These are phyloP conservation scores for Neosilurus hyrtlii DNA, from an alignment of 2,797 vertebrate species.

Conservation along the genomic window DNA sequence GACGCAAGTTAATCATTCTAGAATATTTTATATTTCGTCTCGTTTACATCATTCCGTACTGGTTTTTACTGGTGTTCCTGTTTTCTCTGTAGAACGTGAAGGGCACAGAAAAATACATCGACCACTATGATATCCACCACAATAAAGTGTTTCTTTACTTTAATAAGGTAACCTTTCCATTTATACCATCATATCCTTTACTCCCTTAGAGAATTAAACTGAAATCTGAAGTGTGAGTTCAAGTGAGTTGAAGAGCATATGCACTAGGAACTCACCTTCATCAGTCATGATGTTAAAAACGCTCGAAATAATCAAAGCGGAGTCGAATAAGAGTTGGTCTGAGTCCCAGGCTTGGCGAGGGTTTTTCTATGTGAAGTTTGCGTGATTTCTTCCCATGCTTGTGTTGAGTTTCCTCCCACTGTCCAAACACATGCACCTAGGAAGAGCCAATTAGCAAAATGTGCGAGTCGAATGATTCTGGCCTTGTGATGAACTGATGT, in stretches of 20 bases:
- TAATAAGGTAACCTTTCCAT: constrained; percentile 59
- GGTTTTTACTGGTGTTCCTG: neutral
- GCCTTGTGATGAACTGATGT: no score
- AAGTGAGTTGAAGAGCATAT: neutral
- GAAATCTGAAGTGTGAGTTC: neutral
- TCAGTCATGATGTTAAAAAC: neutral
- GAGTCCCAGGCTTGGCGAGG: no score
- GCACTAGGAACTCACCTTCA: neutral
- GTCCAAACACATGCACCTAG: no score
- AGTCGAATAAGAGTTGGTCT: no score
- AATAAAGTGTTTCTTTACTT: constrained; percentile 73
- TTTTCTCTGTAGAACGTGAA: constrained; percentile 58
- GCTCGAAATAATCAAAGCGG: no score
- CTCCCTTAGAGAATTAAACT: neutral
- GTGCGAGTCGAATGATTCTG: no score
- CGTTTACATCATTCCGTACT: neutral
- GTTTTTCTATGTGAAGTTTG: no score
- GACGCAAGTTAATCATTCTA: constrained; percentile 55
- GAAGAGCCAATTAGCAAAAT: no score
- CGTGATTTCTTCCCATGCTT: no score
- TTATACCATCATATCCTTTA: neutral
- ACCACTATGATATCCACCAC: constrained; percentile 66
- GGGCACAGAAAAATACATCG: constrained; percentile 67
- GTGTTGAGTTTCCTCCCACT: no score
- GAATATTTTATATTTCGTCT: neutral